These are phyloP conservation scores for Tenthredo distinguenda DNA, from an alignment of 2,888 invertebrate genomes.

Conservation along the genomic window DNA sequence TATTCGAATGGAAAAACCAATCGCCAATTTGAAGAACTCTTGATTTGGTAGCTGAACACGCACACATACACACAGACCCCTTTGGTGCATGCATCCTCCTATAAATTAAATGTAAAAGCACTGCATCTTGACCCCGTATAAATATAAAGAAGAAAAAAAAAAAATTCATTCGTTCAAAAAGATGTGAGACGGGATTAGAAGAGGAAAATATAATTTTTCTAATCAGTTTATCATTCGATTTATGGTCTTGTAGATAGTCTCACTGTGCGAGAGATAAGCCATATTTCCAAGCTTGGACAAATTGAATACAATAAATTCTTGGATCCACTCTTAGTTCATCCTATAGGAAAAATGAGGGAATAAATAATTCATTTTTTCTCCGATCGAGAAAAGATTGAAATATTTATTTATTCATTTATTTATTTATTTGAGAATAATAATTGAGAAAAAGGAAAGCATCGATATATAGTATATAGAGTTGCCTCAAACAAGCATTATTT, in stretches of 20 bases:
- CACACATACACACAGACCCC: background rate
- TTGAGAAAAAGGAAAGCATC: background rate
- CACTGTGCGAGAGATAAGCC: background rate
- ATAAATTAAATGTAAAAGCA: slow-evolving; percentile 6
- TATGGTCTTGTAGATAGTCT: background rate
- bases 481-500: slow-evolving; percentile 49
- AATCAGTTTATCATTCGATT: background rate
- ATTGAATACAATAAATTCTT: background rate
- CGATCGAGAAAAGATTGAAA: background rate
- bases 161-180: no score
- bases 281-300: background rate
- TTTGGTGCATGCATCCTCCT: slow-evolving; percentile 22
- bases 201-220: background rate
- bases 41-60: background rate
- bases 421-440: background rate
- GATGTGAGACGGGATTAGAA: no score
- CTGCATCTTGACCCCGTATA: background rate
- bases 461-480: background rate
- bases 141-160: background rate
- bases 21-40: background rate
- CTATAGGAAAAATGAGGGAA: background rate
- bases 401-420: background rate
- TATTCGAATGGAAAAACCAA: background rate
- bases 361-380: background rate
- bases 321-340: background rate